Base-by-base conservation (phyloP, 2,113 vertebrate species). In the Scatophagus argus region DNA sequence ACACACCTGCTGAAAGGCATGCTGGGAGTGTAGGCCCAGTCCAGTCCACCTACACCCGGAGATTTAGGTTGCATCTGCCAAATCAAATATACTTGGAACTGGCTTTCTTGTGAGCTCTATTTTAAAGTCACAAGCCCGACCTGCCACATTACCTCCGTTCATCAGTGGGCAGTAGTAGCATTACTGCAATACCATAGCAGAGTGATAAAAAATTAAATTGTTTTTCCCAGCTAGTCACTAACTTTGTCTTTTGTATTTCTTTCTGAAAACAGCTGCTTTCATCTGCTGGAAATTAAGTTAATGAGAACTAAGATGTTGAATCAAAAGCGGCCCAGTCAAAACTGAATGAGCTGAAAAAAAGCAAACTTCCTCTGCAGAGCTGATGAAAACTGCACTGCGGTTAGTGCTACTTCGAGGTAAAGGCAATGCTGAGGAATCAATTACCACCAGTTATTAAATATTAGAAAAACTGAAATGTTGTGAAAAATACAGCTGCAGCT, bases 1-100 rank as follows among this genome's bases (percentile, higher is more conserved):
- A 92, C 88, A 93, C 92, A 92, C 91, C 91, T 91, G 88, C 85
- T 83, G 79, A 87, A 88, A 83, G 74, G 78, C 92, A 90, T 89
- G 82, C 92, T 91, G 91, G 83, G 87, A 89, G 71, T 64, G 29
- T 19, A 79, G 79, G 79, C 58, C 49, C 31, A 6, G 59, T 67
- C 34, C 69, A 47, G 19, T 83, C 64, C 80, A 65, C 36, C 74
- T 80, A 67, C 89, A 77, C 66, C 3, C 25, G 72, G 87, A 83
- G 66, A 81, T 74, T 36, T 43, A 63, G 62, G 52, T 29, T 25
- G 38, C 56, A 63, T 86, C 63, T 82, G 87, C 83, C 84, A 89
- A 89, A 74, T 86, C 54, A 88, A 92, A 89, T 70, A 83, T 13
- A 65, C 31, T 51, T 17, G 5, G 6, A 67, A 49, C 44, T 62